These are phyloP conservation scores for Boleophthalmus pectinirostris DNA, from an alignment of 2,113 vertebrate genomes.

Conservation along the genomic window DNA sequence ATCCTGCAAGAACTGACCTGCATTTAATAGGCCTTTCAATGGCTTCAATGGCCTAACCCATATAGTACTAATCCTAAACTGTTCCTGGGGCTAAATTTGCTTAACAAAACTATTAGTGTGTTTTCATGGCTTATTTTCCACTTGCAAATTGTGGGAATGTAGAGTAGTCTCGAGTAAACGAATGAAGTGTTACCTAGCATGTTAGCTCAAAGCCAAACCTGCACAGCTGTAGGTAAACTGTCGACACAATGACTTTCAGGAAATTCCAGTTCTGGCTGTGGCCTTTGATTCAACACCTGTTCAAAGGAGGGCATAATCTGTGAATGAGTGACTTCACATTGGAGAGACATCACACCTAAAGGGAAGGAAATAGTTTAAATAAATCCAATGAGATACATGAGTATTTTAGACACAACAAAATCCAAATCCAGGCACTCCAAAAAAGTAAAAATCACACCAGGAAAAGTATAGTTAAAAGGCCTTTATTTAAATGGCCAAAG, in stretches of 20 bases:
- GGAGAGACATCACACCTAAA: conserved; percentile 8
- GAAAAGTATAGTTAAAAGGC: too few species aligned
- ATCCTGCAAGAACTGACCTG: background rate
- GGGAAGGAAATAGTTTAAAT: conserved; percentile 22
- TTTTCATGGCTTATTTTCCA: background rate
- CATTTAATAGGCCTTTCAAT: too few species aligned
- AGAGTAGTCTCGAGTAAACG: background rate
- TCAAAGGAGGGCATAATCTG: conserved; percentile 22
- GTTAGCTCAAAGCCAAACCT: conserved; percentile 29
- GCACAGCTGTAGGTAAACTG: background rate
- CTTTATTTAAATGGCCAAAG: too few species aligned
- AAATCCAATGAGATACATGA: conserved; percentile 42
- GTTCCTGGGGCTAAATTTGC: background rate
- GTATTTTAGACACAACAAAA: too few species aligned
- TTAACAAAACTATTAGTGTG: background rate
- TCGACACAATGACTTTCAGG: conserved; percentile 34
- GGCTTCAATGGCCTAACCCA: background rate
- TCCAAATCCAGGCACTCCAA: too few species aligned
- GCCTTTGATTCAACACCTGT: conserved; percentile 44
- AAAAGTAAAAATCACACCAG: too few species aligned
- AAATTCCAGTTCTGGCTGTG: conserved; percentile 52
- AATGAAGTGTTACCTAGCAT: background rate
- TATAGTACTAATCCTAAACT: background rate
- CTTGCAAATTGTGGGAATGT: background rate
- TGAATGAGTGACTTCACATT: conserved; percentile 28